These are phyloP conservation scores for Gallinago stenura DNA, from an alignment of 2,797 vertebrate species.

Conservation along the genomic window DNA sequence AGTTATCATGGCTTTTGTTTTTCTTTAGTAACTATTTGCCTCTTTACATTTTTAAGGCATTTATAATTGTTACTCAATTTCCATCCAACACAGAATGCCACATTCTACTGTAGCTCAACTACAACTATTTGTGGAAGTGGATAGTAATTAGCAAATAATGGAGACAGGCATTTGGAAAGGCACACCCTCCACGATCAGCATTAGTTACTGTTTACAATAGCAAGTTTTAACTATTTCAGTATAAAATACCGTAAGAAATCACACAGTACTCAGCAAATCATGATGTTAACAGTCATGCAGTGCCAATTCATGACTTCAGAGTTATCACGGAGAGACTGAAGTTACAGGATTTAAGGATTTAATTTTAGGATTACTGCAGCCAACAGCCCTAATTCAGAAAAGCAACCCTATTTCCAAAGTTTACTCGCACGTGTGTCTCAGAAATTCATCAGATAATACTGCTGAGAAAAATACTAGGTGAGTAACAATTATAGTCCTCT, in stretches of 20 bases:
- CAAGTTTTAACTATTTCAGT: slow-evolving; percentile 8
- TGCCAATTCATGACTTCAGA: background rate
- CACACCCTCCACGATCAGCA: slow-evolving; percentile 15
- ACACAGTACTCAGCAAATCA: background rate
- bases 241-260: background rate
- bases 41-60: background rate
- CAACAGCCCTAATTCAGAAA: background rate
- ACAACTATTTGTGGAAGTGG: slow-evolving; percentile 53
- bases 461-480: background rate
- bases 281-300: background rate
- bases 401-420: background rate
- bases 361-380: background rate
- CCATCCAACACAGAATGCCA: background rate
- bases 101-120: slow-evolving; percentile 14
- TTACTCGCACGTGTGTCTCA: background rate
- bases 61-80: background rate
- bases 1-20: background rate
- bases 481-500: background rate
- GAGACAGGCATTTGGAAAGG: slow-evolving; percentile 33
- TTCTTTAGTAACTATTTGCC: background rate
- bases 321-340: background rate
- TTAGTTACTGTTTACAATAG: background rate
- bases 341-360: background rate
- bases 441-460: background rate
- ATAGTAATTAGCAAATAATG: slow-evolving; percentile 49